These are phyloP conservation scores for Bathynomus jamesi DNA, from an alignment of 1,140 invertebrate species.

Conservation along the genomic window DNA sequence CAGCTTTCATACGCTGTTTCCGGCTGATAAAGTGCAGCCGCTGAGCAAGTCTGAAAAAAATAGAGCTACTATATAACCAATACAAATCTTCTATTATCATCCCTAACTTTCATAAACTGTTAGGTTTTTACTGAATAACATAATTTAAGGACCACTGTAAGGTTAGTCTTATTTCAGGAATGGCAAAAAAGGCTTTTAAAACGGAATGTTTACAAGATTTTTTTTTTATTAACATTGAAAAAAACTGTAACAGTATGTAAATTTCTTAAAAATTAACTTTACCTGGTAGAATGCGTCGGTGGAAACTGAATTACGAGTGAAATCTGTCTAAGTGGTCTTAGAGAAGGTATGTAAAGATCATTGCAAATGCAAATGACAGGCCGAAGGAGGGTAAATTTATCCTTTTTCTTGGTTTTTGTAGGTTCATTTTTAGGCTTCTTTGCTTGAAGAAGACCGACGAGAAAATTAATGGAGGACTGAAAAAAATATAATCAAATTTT, in stretches of 20 bases:
- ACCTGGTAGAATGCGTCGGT: constrained; percentile 52
- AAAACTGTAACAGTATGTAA: too few relatives aligned
- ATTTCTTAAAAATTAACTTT: too few relatives aligned
- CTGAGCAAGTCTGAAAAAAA: constrained; percentile 52
- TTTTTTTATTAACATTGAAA: too few relatives aligned
- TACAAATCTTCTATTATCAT: too few relatives aligned
- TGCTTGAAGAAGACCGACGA: constrained; percentile 66
- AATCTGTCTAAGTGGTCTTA: constrained; percentile 62
- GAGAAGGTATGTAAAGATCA: constrained; percentile 77
- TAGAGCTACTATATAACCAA: constrained; percentile 8
- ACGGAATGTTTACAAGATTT: too few relatives aligned
- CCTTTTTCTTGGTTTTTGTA: constrained; percentile 47
- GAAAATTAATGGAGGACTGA: constrained; percentile 73
- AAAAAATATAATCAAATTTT: too few relatives aligned
- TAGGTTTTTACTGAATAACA: too few relatives aligned
- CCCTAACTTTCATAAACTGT: too few relatives aligned
- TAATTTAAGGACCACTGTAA: too few relatives aligned
- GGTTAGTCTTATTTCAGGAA: too few relatives aligned
- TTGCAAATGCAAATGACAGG: constrained; percentile 97
- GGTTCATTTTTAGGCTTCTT: constrained; percentile 43
- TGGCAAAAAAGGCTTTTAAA: too few relatives aligned
- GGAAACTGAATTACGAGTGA: constrained; percentile 69
- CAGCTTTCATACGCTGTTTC: constrained; percentile 61
- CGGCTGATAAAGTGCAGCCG: constrained; percentile 59
- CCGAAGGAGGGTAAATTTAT: constrained; percentile 49